A percentile compares a stretch with the other conserved stretches of the same genome.
Evolutionary conservation across 2,797 vertebrate species (phyloP).

Genomic region (Peromyscus eremicus): DNA sequence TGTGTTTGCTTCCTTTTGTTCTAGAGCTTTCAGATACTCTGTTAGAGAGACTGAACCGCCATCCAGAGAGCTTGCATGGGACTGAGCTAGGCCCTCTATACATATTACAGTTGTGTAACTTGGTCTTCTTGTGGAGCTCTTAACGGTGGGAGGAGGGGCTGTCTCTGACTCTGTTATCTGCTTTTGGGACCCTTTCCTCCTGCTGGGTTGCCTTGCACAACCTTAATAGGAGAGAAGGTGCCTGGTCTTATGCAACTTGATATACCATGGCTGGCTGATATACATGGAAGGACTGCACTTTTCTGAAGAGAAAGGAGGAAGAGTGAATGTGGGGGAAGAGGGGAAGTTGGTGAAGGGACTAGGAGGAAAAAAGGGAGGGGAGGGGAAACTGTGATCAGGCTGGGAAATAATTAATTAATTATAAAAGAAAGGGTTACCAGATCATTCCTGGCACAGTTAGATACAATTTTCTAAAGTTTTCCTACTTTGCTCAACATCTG

Average conservation of each 20-base stretch:
- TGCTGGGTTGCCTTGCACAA: background rate
- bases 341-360: no score
- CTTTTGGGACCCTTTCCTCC: background rate
- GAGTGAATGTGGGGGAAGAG: background rate
- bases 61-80: background rate
- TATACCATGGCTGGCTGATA: background rate
- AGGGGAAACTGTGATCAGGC: background rate
- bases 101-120: background rate
- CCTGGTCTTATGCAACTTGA: background rate
- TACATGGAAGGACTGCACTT: background rate
- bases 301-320: background rate
- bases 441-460: background rate
- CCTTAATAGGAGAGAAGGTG: background rate
- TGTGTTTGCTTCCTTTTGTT: background rate
- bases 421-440: background rate
- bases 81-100: background rate
- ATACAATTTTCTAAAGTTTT: constrained; percentile 8
- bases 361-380: background rate
- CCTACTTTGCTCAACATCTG: background rate
- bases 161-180: background rate
- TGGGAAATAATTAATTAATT: background rate
- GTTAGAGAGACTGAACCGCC: no score
- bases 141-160: background rate
- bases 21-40: background rate
- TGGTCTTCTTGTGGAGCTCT: background rate